Percentiles rank a stretch among this genome's conserved stretches.
Conservation (phyloP, 2,888 invertebrate genomes). For the Troglohyphantes excavatus region DNA sequence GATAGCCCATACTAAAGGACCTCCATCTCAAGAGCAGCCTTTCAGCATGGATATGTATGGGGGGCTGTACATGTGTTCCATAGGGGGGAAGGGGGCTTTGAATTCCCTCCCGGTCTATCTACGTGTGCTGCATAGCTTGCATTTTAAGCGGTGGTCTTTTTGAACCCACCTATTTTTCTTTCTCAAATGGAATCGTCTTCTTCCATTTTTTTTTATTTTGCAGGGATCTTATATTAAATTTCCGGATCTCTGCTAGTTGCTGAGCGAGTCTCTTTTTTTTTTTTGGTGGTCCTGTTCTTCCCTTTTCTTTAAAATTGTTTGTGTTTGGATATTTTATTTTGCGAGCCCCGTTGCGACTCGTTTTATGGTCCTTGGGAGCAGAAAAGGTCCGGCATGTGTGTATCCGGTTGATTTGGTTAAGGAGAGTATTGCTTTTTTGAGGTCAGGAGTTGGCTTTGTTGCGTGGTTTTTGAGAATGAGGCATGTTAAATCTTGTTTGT, state of each 20-base stretch:
- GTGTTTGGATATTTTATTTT: conserved; percentile 56
- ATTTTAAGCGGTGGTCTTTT: conserved; percentile 74
- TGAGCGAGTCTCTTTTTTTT: conserved; percentile 38
- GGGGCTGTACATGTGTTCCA: conserved; percentile 65
- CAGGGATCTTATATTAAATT: conserved; percentile 77
- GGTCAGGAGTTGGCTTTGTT: background rate
- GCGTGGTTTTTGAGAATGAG: background rate
- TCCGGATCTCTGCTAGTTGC: conserved; percentile 76
- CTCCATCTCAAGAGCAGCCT: conserved; percentile 57
- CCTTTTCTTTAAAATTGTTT: conserved; percentile 53
- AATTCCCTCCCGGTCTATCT: conserved; percentile 71
- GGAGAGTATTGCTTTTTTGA: background rate
- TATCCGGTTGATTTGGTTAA: conserved; percentile 63
- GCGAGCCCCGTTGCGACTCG: background rate
- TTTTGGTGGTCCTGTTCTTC: background rate
- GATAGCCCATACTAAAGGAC: conserved; percentile 54
- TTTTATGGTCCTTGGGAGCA: conserved; percentile 66
- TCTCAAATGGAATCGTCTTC: conserved; percentile 72
- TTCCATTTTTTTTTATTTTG: conserved; percentile 58
- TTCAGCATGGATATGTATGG: conserved; percentile 75
- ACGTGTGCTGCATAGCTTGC: conserved; percentile 76
- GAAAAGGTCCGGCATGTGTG: conserved; percentile 43
- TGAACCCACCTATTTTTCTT: conserved; percentile 42
- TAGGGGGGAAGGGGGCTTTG: conserved; percentile 12
- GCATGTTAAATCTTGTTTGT: too few species aligned